Evolutionary conservation across 2,888 invertebrate genomes (phyloP).

Genomic region (Lithophane socia): DNA sequence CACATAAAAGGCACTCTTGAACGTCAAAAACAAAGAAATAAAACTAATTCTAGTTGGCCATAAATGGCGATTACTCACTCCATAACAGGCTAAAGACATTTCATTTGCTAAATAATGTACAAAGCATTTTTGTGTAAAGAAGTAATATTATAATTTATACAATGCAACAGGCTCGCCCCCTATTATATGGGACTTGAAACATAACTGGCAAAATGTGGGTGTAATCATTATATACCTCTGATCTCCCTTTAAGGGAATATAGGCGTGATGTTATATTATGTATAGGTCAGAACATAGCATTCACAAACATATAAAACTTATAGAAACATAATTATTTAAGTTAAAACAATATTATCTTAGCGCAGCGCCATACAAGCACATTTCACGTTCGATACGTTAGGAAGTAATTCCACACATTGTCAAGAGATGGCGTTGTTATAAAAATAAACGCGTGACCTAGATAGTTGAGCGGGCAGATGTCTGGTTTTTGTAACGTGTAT

Average conservation of each 20-base stretch:
- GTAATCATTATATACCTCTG: neutral
- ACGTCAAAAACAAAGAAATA: too few relatives aligned
- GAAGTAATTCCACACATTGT: constrained; percentile 39
- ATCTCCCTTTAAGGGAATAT: fast-evolving
- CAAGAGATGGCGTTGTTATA: constrained; percentile 63
- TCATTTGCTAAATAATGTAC: neutral
- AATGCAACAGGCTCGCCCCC: neutral
- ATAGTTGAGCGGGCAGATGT: constrained; percentile 39
- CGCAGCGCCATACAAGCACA: neutral
- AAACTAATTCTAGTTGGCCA: too few relatives aligned
- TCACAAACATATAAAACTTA: neutral
- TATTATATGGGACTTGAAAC: neutral
- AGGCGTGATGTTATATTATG: neutral
- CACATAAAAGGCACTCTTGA: too few relatives aligned
- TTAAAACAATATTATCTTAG: neutral
- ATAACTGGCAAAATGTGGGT: neutral
- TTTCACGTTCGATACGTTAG: constrained; percentile 24
- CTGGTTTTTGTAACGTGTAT: constrained; percentile 43
- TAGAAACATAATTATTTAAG: neutral
- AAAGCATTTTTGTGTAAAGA: neutral
- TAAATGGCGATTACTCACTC: neutral
- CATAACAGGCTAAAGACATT: neutral
- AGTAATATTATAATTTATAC: neutral
- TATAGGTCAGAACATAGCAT: too few relatives aligned
- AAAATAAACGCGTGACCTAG: constrained; percentile 50